Evolutionary conservation across 2,797 vertebrate genomes (phyloP).

Genomic region (Saxicola maurus): DNA sequence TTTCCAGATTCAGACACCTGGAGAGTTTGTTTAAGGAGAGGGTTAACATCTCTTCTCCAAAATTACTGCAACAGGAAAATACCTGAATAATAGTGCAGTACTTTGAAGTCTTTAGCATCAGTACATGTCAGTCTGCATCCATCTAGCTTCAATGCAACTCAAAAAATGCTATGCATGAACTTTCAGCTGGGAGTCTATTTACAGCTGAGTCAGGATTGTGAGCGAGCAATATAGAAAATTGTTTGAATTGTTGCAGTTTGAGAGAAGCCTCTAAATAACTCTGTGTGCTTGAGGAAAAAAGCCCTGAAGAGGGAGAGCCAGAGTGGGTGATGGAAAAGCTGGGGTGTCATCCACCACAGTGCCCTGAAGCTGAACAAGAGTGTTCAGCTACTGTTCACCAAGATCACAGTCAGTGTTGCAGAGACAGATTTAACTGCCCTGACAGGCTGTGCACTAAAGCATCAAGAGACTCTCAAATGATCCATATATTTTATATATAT

Average conservation of each 20-base stretch:
- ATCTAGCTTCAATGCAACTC: background rate
- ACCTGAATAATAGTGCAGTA: background rate
- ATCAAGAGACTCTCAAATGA: background rate
- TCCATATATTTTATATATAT: background rate
- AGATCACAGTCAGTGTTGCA: background rate
- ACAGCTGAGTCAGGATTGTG: background rate
- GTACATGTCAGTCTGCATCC: background rate
- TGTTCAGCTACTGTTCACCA: background rate
- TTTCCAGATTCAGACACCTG: background rate
- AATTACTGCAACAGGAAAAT: background rate
- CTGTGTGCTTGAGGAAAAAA: background rate
- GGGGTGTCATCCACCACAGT: accelerated
- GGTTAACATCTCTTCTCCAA: background rate
- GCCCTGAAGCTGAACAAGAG: background rate
- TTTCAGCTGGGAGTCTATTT: constrained; percentile 1
- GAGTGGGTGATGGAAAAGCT: background rate
- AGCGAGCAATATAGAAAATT: background rate
- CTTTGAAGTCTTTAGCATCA: background rate
- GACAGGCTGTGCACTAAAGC: background rate
- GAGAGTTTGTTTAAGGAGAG: background rate
- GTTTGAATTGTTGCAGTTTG: background rate
- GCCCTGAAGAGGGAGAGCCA: background rate
- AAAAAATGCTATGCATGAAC: background rate
- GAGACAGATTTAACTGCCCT: background rate
- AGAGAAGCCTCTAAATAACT: background rate